Evolutionary conservation across 2,797 vertebrate species (phyloP).

Genomic region (Anisognathus igniventris): DNA sequence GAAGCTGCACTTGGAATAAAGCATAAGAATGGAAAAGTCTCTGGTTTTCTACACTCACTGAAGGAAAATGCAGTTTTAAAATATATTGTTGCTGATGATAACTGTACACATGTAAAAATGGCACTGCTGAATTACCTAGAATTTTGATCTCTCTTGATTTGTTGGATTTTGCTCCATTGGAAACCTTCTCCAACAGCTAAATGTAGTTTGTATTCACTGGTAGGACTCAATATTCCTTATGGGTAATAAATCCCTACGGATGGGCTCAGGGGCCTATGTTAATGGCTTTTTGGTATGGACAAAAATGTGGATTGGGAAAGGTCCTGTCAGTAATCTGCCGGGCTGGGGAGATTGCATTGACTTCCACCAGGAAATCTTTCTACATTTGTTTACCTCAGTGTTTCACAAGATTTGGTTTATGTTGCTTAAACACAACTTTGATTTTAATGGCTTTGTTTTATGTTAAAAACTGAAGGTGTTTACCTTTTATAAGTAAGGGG

Average conservation of each 20-base stretch:
- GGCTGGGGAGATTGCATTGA: not conserved
- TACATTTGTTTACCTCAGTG: not conserved
- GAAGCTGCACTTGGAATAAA: not conserved
- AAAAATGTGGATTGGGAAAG: not conserved
- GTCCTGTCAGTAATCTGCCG: not conserved
- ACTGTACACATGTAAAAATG: not conserved
- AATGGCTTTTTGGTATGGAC: not conserved
- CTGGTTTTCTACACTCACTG: rapidly evolving
- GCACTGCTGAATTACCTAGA: rapidly evolving
- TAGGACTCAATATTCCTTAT: not conserved
- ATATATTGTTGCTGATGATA: not conserved
- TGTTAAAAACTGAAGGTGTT: not conserved
- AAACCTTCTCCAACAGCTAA: not conserved
- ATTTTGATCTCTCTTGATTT: not conserved
- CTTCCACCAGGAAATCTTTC: not conserved
- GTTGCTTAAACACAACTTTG: not conserved
- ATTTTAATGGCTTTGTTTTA: not conserved
- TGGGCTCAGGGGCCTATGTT: rapidly evolving
- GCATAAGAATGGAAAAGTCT: not conserved
- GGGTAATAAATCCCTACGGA: not conserved
- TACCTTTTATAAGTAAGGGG: not conserved
- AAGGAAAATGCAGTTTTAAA: not conserved
- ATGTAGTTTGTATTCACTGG: not conserved
- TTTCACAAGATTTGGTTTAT: not conserved
- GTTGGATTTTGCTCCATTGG: not conserved